These are phyloP conservation scores for Papilio elwesi DNA, from an alignment of 2,888 invertebrate species.

Conservation along the genomic window DNA sequence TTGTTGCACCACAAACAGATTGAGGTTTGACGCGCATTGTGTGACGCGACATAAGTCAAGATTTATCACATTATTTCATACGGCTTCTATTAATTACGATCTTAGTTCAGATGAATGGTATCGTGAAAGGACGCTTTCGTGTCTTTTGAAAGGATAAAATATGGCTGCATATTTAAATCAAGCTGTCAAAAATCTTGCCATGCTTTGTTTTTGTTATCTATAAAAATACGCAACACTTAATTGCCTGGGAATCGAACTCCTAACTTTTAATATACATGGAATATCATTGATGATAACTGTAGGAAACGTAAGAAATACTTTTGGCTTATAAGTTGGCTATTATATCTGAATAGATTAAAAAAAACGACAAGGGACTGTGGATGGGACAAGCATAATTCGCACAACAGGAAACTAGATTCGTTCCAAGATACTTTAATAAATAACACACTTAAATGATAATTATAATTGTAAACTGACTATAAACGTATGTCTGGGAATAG, in stretches of 20 bases:
- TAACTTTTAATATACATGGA: too few species aligned
- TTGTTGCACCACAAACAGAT: conserved; percentile 55
- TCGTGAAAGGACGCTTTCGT: conserved; percentile 13
- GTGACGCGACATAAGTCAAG: conserved; percentile 38
- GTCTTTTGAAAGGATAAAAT: not conserved
- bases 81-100: conserved; percentile 44
- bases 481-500: too few species aligned
- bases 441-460: too few species aligned
- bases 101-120: conserved; percentile 52
- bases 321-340: too few species aligned
- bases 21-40: conserved; percentile 48
- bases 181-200: not conserved
- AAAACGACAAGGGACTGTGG: too few species aligned
- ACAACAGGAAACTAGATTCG: too few species aligned
- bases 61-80: conserved; percentile 46
- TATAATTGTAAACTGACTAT: too few species aligned
- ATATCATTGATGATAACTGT: too few species aligned
- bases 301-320: too few species aligned
- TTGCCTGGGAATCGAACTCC: not conserved
- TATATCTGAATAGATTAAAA: too few species aligned
- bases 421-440: too few species aligned
- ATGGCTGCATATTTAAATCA: conserved; percentile 10
- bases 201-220: not conserved
- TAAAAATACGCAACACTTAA: not conserved
- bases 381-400: too few species aligned